phyloP scores from a whole-genome alignment of 2,113 vertebrate species.

The Nestor notabilis region DNA sequence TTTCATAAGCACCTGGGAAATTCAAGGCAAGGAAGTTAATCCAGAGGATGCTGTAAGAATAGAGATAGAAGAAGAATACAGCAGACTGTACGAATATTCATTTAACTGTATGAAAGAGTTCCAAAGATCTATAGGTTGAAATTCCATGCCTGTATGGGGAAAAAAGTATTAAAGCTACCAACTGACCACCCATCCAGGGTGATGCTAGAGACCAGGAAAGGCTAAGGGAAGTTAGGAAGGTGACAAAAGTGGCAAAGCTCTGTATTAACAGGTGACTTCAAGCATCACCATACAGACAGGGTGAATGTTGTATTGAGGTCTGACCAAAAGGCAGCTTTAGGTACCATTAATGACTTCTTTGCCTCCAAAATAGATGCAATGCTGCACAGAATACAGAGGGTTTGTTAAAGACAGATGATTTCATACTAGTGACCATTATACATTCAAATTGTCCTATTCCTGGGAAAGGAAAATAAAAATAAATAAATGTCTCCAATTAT shows the following conservation, averaged over 20 bases:
- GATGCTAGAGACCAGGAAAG: neutral
- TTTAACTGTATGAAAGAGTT: neutral
- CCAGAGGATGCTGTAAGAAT: neutral
- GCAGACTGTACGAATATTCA: neutral
- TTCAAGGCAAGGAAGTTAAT: neutral
- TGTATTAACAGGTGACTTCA: neutral
- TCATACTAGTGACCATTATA: neutral
- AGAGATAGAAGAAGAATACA: neutral
- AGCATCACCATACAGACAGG: neutral
- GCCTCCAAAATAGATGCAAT: neutral
- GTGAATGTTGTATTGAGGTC: neutral
- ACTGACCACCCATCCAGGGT: fast-evolving
- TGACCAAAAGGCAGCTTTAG: neutral
- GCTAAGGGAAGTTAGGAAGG: neutral
- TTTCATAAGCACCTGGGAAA: neutral
- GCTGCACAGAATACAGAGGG: neutral
- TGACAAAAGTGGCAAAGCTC: neutral
- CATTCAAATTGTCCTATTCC: neutral
- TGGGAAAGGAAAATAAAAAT: neutral
- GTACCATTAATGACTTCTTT: neutral
- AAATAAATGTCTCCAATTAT: neutral
- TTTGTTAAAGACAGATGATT: neutral
- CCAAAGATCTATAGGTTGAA: neutral
- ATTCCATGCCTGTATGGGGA: neutral
- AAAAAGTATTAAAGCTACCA: neutral